phyloP scores from a whole-genome alignment of 2,888 invertebrate genomes.

The Neoitamus cyanurus region DNA sequence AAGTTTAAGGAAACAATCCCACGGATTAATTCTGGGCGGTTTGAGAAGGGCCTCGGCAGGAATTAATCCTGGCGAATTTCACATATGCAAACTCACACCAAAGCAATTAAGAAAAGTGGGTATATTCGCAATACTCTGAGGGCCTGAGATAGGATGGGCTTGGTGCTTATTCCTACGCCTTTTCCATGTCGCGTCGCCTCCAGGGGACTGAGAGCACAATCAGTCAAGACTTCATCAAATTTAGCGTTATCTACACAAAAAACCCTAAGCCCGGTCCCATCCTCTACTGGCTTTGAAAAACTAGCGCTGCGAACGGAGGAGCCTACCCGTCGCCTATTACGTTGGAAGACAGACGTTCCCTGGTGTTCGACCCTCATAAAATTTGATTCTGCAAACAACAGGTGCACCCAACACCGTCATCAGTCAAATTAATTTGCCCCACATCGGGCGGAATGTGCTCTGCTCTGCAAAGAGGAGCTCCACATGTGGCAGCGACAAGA shows the following conservation, averaged over 20 bases:
- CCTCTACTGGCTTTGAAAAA: not conserved
- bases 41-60: not conserved
- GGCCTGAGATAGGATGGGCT: not conserved
- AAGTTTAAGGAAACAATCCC: conserved; percentile 11
- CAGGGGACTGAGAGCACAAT: not conserved
- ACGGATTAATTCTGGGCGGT: conserved; percentile 24
- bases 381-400: conserved; percentile 50
- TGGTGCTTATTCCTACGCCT: not conserved
- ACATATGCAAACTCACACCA: not conserved
- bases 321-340: not conserved
- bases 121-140: not conserved
- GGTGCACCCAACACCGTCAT: conserved; percentile 49
- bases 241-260: not conserved
- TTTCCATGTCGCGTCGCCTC: not conserved
- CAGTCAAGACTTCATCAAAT: not conserved
- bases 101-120: not conserved
- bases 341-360: conserved; percentile 15
- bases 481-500: conserved; percentile 15
- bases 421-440: conserved; percentile 51
- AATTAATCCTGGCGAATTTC: not conserved
- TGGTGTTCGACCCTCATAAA: conserved; percentile 49
- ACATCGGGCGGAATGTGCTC: not conserved
- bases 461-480: not conserved
- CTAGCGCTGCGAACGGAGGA: not conserved
- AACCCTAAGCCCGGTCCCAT: not conserved